Percentiles rank a stretch among this genome's conserved stretches.
Evolutionary conservation across 2,888 invertebrate species (phyloP).

Genomic region (Phaedon cochleariae): DNA sequence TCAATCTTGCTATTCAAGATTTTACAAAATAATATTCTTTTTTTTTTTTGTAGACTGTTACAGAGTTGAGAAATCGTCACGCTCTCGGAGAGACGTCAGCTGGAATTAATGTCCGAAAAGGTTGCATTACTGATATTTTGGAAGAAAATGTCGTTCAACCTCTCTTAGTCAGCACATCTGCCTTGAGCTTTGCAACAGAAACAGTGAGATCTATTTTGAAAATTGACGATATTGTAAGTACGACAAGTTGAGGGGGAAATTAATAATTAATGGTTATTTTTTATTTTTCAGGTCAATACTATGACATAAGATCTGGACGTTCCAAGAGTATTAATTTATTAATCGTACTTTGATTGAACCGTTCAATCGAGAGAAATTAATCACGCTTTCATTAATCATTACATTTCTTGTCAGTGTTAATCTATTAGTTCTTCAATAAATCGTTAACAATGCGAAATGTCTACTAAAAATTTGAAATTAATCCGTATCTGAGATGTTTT

Average conservation of each 20-base stretch:
- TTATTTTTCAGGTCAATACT: constrained; percentile 65
- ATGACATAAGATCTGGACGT: constrained; percentile 58
- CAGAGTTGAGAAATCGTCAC: constrained; percentile 94
- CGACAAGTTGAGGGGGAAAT: no score
- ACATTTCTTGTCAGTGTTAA: constrained; percentile 6
- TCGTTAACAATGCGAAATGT: not conserved
- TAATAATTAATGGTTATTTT: constrained; percentile 6
- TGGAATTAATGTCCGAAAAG: constrained; percentile 97
- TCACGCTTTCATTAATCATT: not conserved
- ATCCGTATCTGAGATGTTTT: constrained; percentile 35
- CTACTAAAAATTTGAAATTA: no score
- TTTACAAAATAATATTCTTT: not conserved
- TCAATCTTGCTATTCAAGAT: no score
- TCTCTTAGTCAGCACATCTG: constrained; percentile 91
- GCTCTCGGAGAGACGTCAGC: constrained; percentile 85
- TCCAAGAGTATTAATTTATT: constrained; percentile 12
- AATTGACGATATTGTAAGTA: constrained; percentile 97
- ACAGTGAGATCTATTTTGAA: constrained; percentile 97
- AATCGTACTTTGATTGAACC: constrained; percentile 12
- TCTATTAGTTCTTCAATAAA: constrained; percentile 14
- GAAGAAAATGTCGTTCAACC: constrained; percentile 98
- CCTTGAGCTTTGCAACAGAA: constrained; percentile 93
- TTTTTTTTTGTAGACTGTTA: constrained; percentile 74
- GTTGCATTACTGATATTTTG: constrained; percentile 94
- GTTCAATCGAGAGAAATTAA: not conserved